phyloP scores from a whole-genome alignment of 2,113 vertebrate species.

The Tiliqua scincoides region DNA sequence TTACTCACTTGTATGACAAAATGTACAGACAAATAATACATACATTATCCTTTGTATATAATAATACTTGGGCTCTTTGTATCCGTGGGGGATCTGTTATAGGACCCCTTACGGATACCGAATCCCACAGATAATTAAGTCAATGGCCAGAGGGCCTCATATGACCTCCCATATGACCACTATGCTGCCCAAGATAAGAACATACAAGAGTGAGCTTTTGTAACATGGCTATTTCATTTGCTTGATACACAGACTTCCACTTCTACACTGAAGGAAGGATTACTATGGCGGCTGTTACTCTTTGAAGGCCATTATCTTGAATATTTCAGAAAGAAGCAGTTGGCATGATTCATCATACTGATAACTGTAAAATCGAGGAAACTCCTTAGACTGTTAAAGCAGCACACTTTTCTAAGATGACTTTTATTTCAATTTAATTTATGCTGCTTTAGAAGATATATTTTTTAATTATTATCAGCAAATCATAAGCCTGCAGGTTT shows the following conservation, averaged over 20 bases:
- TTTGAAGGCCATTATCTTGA: neutral
- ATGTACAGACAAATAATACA: neutral
- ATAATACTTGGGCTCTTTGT: too few relatives aligned
- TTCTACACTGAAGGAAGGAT: neutral
- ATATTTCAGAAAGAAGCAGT: neutral
- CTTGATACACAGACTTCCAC: neutral
- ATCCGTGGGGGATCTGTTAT: too few relatives aligned
- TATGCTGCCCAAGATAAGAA: too few relatives aligned
- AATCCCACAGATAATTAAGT: too few relatives aligned
- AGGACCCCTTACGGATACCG: too few relatives aligned
- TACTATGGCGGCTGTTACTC: neutral
- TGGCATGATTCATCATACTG: neutral
- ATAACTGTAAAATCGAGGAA: neutral
- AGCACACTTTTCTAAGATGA: neutral
- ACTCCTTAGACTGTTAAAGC: neutral
- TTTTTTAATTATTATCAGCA: neutral
- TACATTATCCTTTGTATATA: neutral
- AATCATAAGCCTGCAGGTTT: neutral
- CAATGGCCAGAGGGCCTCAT: too few relatives aligned
- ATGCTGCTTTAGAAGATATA: neutral
- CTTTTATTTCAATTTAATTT: neutral
- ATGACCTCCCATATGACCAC: too few relatives aligned
- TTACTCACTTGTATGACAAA: neutral
- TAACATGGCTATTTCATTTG: neutral
- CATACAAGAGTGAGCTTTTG: neutral